Conservation (phyloP, 35 echinoderm and acorn worm species). For the Diadema setosum region DNA sequence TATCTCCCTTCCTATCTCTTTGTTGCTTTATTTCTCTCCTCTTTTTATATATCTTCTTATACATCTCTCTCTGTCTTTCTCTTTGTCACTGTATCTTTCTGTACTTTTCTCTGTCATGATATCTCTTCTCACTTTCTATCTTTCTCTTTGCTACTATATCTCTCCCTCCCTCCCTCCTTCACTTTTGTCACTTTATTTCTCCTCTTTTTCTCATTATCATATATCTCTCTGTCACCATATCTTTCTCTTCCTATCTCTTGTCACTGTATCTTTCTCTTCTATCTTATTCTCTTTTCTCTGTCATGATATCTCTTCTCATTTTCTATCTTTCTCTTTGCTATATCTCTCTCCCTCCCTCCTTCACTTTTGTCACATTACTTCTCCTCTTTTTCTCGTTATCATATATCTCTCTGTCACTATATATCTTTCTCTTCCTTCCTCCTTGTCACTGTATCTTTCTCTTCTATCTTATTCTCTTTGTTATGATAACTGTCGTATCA, state of each 20-base stretch:
- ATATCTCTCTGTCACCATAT: not conserved
- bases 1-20: too few species aligned
- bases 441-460: not conserved
- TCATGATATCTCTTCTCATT: not conserved
- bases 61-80: too few species aligned
- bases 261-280: not conserved
- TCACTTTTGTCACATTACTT: not conserved
- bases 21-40: too few species aligned
- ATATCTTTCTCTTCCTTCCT: not conserved
- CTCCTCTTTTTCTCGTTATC: not conserved
- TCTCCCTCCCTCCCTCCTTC: not conserved
- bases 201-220: not conserved
- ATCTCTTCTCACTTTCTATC: not conserved
- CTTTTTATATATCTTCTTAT: too few species aligned
- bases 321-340: not conserved
- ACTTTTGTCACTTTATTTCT: not conserved
- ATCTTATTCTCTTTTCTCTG: not conserved
- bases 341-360: not conserved
- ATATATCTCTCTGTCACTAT: not conserved
- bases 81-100: too few species aligned
- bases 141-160: not conserved
- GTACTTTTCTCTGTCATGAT: too few species aligned
- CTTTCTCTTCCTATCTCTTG: not conserved
- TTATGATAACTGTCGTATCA: not conserved
- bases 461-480: not conserved